Percentiles rank a stretch among this genome's conserved stretches.
Conservation (phyloP, 2,113 vertebrate genomes). For the Chinchilla lanigera region DNA sequence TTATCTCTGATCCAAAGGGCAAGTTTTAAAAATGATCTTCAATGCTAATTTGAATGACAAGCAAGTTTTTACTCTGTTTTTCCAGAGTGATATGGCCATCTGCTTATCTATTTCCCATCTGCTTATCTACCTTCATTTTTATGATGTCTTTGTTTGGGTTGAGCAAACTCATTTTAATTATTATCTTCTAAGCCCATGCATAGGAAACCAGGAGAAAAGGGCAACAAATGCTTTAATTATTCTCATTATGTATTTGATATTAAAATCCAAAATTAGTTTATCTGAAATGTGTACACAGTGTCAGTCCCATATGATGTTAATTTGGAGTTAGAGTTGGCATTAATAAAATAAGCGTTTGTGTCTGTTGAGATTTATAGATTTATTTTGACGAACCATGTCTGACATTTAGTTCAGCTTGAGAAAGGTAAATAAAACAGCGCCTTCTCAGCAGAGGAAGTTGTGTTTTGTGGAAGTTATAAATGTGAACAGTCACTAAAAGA, state of each 20-base stretch:
- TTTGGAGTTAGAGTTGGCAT: constrained; percentile 50
- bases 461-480: constrained; percentile 52
- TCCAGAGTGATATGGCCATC: constrained; percentile 65
- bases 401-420: constrained; percentile 72
- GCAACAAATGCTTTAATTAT: constrained; percentile 58
- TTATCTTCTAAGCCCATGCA: neutral
- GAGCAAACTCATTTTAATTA: constrained; percentile 75
- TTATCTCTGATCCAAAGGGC: constrained; percentile 36
- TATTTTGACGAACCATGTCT: constrained; percentile 72
- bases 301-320: constrained; percentile 58
- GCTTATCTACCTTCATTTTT: constrained; percentile 70
- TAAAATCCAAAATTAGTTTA: constrained; percentile 74
- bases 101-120: constrained; percentile 77
- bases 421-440: constrained; percentile 67
- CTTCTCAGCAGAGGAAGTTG: constrained; percentile 55
- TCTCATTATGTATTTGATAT: constrained; percentile 38
- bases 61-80: constrained; percentile 69
- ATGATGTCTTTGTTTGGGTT: constrained; percentile 65
- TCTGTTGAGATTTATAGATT: constrained; percentile 73
- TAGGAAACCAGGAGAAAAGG: constrained; percentile 44
- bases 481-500: constrained; percentile 45
- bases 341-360: constrained; percentile 72
- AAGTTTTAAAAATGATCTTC: constrained; percentile 63
- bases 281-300: constrained; percentile 51
- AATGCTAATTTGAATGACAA: constrained; percentile 69